Evolutionary conservation across 2,797 vertebrate species (phyloP).

Genomic region (Jordanella pulchra): DNA sequence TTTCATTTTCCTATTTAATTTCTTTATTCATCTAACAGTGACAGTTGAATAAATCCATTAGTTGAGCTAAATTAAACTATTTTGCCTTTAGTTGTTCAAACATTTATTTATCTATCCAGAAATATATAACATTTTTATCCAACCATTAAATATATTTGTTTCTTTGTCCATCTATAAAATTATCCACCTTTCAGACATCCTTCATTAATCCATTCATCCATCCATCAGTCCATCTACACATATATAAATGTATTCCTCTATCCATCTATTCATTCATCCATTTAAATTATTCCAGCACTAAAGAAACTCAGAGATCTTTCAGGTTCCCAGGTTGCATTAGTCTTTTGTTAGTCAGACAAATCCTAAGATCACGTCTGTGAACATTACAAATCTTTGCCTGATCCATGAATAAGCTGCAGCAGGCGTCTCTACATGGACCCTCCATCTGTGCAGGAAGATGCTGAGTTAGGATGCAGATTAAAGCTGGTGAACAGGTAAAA

Average conservation of each 20-base stretch:
- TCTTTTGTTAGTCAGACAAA: no score
- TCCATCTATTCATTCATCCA: background rate
- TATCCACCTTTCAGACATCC: no score
- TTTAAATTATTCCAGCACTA: background rate
- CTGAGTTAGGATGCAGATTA: background rate
- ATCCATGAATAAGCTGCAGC: no score
- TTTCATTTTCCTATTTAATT: background rate
- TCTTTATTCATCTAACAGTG: background rate
- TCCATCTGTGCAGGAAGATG: background rate
- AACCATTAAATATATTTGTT: background rate
- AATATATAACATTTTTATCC: no score
- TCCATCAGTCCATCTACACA: rapidly evolving
- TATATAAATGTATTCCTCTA: background rate
- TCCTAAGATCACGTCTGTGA: no score
- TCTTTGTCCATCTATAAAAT: background rate
- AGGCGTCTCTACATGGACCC: no score
- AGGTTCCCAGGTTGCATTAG: no score
- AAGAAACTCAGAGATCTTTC: background rate
- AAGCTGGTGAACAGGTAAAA: background rate
- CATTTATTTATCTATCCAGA: no score
- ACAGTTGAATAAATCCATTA: background rate
- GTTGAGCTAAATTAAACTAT: background rate
- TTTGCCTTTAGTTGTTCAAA: background rate
- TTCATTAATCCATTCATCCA: background rate
- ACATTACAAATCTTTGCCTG: background rate